A percentile compares a stretch with the other conserved stretches of the same genome.
These are phyloP conservation scores for Chelonus insularis DNA, from an alignment of 1,140 invertebrate species.

Conservation along the genomic window DNA sequence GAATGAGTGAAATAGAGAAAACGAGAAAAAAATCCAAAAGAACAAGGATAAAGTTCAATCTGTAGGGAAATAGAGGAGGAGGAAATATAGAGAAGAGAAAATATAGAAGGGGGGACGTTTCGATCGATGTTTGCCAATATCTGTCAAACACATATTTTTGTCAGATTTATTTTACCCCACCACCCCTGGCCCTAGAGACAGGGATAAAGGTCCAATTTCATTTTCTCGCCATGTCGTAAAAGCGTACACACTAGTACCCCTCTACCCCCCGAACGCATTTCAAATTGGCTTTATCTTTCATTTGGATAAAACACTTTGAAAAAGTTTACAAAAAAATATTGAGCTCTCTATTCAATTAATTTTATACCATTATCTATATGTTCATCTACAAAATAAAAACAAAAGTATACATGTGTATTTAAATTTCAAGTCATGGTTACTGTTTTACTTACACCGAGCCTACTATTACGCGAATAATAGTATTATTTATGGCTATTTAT, in stretches of 20 bases:
- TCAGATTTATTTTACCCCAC: slow-evolving; percentile 49
- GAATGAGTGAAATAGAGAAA: slow-evolving; percentile 15
- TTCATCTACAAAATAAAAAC: background rate
- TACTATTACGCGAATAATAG: too few species aligned
- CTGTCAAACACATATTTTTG: slow-evolving; percentile 56
- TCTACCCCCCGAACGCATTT: background rate
- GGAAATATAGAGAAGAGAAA: slow-evolving; percentile 17
- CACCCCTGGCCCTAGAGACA: slow-evolving; percentile 15
- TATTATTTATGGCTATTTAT: too few species aligned
- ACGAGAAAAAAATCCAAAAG: slow-evolving; percentile 10
- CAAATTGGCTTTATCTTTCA: slow-evolving; percentile 30
- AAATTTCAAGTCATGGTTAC: background rate
- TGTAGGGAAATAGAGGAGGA: slow-evolving; percentile 22
- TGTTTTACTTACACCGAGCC: too few species aligned
- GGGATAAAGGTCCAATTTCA: slow-evolving; percentile 46
- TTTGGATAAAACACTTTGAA: slow-evolving; percentile 29
- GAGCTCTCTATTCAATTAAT: slow-evolving; percentile 25
- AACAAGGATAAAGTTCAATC: slow-evolving; percentile 21
- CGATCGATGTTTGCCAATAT: slow-evolving; percentile 45
- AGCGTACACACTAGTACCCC: slow-evolving; percentile 12
- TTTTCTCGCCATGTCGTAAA: slow-evolving; percentile 36
- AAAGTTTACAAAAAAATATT: slow-evolving; percentile 11
- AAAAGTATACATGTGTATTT: background rate
- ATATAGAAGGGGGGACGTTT: slow-evolving; percentile 21
- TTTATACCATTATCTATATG: background rate